These are phyloP conservation scores for Maccullochella peelii DNA, from an alignment of 2,113 vertebrate species.

Conservation along the genomic window DNA sequence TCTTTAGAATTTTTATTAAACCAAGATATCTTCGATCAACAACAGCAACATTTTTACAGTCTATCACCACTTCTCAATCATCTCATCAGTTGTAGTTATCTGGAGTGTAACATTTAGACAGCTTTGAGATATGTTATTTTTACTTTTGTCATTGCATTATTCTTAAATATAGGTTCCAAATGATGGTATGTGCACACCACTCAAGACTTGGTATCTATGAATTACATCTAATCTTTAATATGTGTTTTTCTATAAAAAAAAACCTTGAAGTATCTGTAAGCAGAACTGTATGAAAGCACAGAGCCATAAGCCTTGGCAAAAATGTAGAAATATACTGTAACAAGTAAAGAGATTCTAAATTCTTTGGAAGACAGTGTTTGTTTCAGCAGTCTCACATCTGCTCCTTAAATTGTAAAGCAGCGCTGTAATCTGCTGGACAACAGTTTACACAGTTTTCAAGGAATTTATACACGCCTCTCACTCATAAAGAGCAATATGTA, in stretches of 20 bases:
- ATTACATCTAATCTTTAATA: neutral
- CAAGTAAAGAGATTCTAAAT: neutral
- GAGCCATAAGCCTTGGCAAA: neutral
- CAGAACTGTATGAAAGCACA: neutral
- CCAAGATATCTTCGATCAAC: neutral
- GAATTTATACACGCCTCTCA: conserved; percentile 32
- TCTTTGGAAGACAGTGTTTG: conserved; percentile 14
- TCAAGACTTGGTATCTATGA: neutral
- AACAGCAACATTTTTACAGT: neutral
- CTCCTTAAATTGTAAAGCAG: conserved; percentile 18
- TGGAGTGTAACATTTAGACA: neutral
- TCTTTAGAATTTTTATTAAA: neutral
- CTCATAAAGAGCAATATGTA: conserved; percentile 18
- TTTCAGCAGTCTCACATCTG: conserved; percentile 8
- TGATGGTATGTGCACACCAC: neutral
- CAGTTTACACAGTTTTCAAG: conserved; percentile 41
- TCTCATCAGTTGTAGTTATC: neutral
- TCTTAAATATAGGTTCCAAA: neutral
- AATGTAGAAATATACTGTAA: neutral
- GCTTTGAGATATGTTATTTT: neutral
- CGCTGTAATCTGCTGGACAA: neutral
- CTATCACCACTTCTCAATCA: neutral
- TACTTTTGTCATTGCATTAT: neutral
- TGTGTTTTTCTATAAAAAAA: neutral
- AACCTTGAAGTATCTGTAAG: neutral